phyloP scores from a whole-genome alignment of 2,797 vertebrate genomes.

The Thripadectes ignobilis region DNA sequence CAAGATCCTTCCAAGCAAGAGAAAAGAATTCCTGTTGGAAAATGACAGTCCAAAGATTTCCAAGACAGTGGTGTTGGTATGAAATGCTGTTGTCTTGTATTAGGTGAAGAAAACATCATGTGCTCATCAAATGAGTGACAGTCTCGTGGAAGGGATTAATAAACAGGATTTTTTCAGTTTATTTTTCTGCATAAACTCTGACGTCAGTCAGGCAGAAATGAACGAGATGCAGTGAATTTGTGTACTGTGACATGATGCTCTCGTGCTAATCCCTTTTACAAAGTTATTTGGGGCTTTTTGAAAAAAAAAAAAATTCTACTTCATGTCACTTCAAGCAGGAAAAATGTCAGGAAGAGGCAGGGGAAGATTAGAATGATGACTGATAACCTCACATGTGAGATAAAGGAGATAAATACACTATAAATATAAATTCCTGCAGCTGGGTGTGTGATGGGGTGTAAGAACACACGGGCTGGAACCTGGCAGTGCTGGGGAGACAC shows the following conservation, averaged over 20 bases:
- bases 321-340: neutral
- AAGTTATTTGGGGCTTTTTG: neutral
- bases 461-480: neutral
- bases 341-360: neutral
- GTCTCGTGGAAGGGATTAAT: neutral
- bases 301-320: neutral
- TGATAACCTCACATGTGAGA: neutral
- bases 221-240: neutral
- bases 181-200: neutral
- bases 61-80: neutral
- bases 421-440: neutral
- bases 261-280: neutral
- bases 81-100: neutral
- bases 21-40: neutral
- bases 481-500: neutral
- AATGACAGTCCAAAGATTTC: neutral
- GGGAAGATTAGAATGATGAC: neutral
- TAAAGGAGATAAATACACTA: neutral
- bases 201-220: neutral
- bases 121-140: neutral
- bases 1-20: neutral
- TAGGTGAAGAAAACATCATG: neutral
- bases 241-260: neutral
- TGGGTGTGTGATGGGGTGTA: neutral
- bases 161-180: neutral